Percentiles rank a stretch among this genome's conserved stretches.
Evolutionary conservation across 2,888 invertebrate species (phyloP).

Genomic region (Chironomus tentans): DNA sequence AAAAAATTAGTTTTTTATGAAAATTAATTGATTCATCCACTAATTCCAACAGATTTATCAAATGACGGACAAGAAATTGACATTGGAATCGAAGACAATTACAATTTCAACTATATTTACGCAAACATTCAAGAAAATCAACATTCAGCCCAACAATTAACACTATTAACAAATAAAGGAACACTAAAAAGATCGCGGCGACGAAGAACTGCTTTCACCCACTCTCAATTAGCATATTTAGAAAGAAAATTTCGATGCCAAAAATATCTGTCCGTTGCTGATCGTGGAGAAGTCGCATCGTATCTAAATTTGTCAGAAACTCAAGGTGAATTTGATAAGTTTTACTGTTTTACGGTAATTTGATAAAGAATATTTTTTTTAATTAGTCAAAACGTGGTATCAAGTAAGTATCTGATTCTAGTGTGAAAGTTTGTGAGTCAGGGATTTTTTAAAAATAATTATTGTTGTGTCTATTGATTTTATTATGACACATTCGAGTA

Average conservation of each 20-base stretch:
- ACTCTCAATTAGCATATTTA: slow-evolving; percentile 83
- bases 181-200: slow-evolving; percentile 43
- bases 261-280: slow-evolving; percentile 88
- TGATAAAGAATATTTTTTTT: neutral
- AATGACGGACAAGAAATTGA: slow-evolving; percentile 17
- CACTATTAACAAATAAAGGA: slow-evolving; percentile 1
- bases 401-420: neutral
- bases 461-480: no score
- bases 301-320: slow-evolving; percentile 83
- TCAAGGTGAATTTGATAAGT: slow-evolving; percentile 43
- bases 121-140: neutral
- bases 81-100: slow-evolving; percentile 17
- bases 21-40: no score
- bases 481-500: no score
- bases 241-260: slow-evolving; percentile 88
- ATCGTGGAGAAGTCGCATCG: slow-evolving; percentile 86
- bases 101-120: slow-evolving; percentile 13
- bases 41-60: neutral
- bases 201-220: slow-evolving; percentile 85
- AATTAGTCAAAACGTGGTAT: slow-evolving; percentile 79
- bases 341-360: neutral
- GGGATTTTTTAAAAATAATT: slow-evolving; percentile 59
- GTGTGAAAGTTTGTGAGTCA: no score
- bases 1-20: no score
- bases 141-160: neutral